Evolutionary conservation across 2,113 vertebrate genomes (phyloP), one percentile per base, ranked within the genome.

Genomic region (Chamaetylas fuelleborni): DNA sequence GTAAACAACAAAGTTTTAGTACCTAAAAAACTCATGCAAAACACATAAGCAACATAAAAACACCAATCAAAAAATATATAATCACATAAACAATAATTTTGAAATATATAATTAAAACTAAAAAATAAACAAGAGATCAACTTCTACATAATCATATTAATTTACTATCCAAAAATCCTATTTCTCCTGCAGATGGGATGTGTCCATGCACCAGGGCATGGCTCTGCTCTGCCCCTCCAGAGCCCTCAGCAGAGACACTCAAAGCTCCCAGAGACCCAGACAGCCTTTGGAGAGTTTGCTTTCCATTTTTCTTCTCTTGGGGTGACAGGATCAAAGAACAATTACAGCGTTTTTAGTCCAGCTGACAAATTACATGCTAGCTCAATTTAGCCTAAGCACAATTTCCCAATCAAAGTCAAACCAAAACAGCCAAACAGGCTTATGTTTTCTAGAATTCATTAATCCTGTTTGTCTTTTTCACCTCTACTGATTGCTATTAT

Each of bases 291-390:
- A n/a, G 36, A 62, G 8, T 60, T 92, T 80, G 31, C 19, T 86
- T 80, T 90, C 40, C 8, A 61, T 81, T 79, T 87, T 91, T 45
- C 34, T 71, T 73, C 38, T 66, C 10, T 70, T 22, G 82, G 64
- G 22, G 61, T 81, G 82, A 81, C 58, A 86, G 81, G 48, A 94
- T 43, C 80, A 95, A 88, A 92, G 64, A 92, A 88, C 64, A 94
- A 90, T 90, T 96, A 60, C 72, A 61, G 43, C 28, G 48, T 33
- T 88, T 93, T 95, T 65, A 70, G 73, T 76, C 67, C 92, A 92
- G 60, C 72, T 94, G 93, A 94, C 60, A 93, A 96, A 95, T 96
- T 88, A 51, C 28, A 29, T 25, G 65, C 78, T 93, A 92, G 69
- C 40, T 93, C 73, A 81, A 78, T 88, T 93, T 94, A 90, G 43